Conservation (phyloP, 2,888 invertebrate genomes). For the Epistrophe eligans region DNA sequence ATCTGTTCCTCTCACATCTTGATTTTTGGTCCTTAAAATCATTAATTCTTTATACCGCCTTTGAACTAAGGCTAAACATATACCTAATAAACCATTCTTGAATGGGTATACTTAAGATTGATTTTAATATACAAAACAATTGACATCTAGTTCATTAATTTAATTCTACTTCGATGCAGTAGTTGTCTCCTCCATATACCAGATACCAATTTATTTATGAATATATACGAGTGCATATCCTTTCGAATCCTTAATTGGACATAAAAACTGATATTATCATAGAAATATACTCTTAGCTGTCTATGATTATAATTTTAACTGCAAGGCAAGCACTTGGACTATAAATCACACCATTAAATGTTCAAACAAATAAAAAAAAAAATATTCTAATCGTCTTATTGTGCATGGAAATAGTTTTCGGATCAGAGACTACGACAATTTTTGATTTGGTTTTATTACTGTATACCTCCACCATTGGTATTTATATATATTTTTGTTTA, state of each 20-base stretch:
- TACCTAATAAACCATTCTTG: constrained; percentile 7
- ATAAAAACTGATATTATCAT: constrained; percentile 48
- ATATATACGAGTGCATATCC: constrained; percentile 8
- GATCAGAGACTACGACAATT: constrained; percentile 28
- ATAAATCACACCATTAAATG: constrained; percentile 29
- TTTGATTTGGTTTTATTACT: background rate
- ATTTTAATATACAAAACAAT: constrained; percentile 17
- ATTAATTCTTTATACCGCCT: constrained; percentile 23
- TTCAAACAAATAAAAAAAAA: background rate
- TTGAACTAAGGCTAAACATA: constrained; percentile 13
- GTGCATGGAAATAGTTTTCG: constrained; percentile 4
- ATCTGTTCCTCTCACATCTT: constrained; percentile 1
- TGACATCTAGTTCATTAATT: constrained; percentile 22
- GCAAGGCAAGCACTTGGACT: constrained; percentile 6
- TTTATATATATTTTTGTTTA: constrained; percentile 24
- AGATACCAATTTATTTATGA: background rate
- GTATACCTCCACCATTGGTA: background rate
- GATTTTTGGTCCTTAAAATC: background rate
- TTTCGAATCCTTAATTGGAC: constrained; percentile 63
- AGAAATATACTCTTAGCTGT: background rate
- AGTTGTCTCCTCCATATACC: background rate
- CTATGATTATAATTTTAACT: constrained; percentile 14
- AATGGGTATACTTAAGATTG: background rate
- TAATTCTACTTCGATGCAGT: constrained; percentile 16
- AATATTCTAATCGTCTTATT: constrained; percentile 22